phyloP scores from a whole-genome alignment of 2,113 vertebrate genomes.

The Otis tarda region DNA sequence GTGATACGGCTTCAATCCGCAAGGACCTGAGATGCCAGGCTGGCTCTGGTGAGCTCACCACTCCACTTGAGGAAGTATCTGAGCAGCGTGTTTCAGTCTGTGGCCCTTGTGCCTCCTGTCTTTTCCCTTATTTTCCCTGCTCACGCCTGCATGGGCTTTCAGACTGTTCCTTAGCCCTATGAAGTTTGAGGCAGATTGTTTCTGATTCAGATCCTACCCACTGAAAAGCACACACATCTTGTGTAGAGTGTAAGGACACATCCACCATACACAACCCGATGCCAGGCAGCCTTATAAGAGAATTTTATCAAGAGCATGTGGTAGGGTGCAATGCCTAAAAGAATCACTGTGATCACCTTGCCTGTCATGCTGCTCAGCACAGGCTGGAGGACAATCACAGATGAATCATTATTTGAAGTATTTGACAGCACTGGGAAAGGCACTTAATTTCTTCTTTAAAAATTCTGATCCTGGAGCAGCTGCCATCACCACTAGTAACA shows the following conservation, averaged over 20 bases:
- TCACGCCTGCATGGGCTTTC: background rate
- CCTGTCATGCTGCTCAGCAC: background rate
- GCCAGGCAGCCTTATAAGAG: background rate
- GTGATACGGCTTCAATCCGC: rapidly evolving
- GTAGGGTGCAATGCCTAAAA: background rate
- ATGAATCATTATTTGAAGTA: background rate
- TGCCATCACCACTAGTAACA: background rate
- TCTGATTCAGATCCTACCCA: background rate
- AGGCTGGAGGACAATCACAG: background rate
- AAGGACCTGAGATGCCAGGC: background rate
- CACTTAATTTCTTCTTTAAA: background rate
- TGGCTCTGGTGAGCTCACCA: background rate
- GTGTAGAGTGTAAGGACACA: rapidly evolving
- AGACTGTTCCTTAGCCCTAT: background rate
- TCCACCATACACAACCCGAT: rapidly evolving
- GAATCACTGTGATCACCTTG: background rate
- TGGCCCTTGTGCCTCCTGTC: background rate
- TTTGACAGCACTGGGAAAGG: background rate
- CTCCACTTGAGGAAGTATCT: background rate
- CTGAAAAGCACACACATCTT: background rate
- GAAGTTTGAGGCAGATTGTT: background rate
- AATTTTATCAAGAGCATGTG: rapidly evolving
- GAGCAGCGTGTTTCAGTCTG: rapidly evolving
- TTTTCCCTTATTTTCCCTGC: background rate
- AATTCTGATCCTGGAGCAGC: background rate